Evolutionary conservation across 2,888 invertebrate species (phyloP), one percentile per base, ranked within the genome.

Genomic region (Bimastos eiseni): DNA sequence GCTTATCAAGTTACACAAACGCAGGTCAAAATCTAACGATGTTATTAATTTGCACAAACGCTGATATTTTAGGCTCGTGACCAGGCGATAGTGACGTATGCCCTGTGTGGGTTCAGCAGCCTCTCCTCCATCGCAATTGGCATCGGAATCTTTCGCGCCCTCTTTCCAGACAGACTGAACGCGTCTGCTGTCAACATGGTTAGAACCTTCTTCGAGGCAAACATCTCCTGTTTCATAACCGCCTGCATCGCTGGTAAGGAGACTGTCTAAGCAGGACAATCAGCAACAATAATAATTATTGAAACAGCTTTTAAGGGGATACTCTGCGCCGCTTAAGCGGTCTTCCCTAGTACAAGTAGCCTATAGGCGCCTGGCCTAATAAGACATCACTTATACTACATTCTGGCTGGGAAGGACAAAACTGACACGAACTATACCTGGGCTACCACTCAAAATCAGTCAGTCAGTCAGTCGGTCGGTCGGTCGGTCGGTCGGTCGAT

Each of bases 211-310:
- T 86, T 92, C n/a, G 91, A 93, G 41, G 92, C 93, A 38, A 93
- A 93, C 91, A 91, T 93, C 86, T 92, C 93, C 83, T 93, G 93
- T 90, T 92, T 93, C 92, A 90, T 92, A 90, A 93, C 93, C 2
- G 93, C 93, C 34, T 93, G 93, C 88, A 90, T 93, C 34, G 92
- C 93, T 44, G 93, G 93, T 92, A 49, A 49, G 49, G 6, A 11
- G 15, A 41, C 6, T 15, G 8, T 41, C 15, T 41, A 15, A 41
- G 15, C 41, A 49, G 49, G 21, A 21, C 49, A 49, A 49, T 13
- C 15, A 17, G 44, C 44, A 44, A 44, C 19, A 44, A n/a, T n/a
- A n/a, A n/a, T n/a, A n/a, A n/a, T n/a, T n/a, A 44, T 30, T 55
- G 92, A 89, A 30, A 30, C 37, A 44, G 13, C 44, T 44, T 44